These are phyloP conservation scores for Pandion haliaetus DNA, from an alignment of 2,113 vertebrate species.

Conservation along the genomic window DNA sequence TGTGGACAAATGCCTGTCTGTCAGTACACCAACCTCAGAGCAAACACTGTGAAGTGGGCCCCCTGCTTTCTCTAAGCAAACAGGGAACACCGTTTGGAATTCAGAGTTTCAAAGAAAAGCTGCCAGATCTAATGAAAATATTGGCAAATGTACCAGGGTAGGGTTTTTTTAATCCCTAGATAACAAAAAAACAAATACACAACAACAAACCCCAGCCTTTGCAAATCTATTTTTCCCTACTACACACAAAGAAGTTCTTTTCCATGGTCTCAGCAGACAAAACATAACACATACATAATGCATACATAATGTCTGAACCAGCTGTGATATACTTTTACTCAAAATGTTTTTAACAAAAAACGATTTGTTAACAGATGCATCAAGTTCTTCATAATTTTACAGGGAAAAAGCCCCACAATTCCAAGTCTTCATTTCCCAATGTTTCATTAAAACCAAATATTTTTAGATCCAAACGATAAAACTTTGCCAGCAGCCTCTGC, in stretches of 20 bases:
- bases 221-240: neutral
- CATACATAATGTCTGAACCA: neutral
- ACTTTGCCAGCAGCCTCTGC: constrained; percentile 33
- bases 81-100: neutral
- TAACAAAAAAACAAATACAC: neutral
- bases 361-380: constrained; percentile 37
- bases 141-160: neutral
- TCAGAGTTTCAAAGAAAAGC: constrained; percentile 20
- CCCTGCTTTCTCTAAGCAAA: constrained; percentile 19
- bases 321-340: constrained; percentile 28
- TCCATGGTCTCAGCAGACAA: neutral
- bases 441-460: constrained; percentile 52
- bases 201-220: neutral
- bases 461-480: constrained; percentile 42
- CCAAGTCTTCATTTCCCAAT: constrained; percentile 1
- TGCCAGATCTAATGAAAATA: constrained; percentile 40
- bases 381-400: constrained; percentile 5
- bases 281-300: neutral
- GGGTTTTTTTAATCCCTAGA: neutral
- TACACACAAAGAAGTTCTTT: neutral
- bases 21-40: constrained; percentile 32
- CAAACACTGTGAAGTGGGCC: constrained; percentile 13
- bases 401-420: neutral
- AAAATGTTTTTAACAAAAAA: constrained; percentile 26
- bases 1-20: constrained; percentile 20